Conservation (phyloP, 2,113 vertebrate species). For the Ceyx cyanopectus region DNA sequence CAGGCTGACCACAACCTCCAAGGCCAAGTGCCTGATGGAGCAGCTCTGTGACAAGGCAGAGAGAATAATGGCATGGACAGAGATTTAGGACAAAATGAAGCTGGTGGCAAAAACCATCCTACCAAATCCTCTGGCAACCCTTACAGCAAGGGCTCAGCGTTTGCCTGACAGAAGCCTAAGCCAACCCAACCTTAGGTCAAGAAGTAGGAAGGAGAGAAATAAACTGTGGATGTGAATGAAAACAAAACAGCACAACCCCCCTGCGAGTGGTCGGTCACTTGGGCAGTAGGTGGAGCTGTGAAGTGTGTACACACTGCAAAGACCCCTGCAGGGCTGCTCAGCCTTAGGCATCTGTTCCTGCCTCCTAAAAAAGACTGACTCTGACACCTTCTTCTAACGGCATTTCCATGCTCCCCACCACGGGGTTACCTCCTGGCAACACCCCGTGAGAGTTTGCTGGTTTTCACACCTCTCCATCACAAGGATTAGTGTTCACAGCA, state of each 20-base stretch:
- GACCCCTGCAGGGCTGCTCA: not conserved
- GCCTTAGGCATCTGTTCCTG: not conserved
- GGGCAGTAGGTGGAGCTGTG: not conserved
- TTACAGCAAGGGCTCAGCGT: not conserved
- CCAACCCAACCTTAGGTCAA: slow-evolving; percentile 11
- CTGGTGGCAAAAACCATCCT: not conserved
- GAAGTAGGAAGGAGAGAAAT: slow-evolving; percentile 50
- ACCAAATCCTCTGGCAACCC: not conserved
- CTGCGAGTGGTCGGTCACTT: not conserved
- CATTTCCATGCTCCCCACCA: not conserved
- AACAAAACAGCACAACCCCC: not conserved
- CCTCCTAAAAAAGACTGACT: not conserved
- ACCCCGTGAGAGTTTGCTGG: not conserved
- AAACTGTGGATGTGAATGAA: slow-evolving; percentile 36
- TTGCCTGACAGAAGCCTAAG: not conserved
- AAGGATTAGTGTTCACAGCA: not conserved
- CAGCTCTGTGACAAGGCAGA: not conserved
- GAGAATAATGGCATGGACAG: not conserved
- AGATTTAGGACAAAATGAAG: not conserved
- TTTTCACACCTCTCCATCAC: not conserved
- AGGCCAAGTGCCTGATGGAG: not conserved
- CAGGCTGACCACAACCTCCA: not conserved
- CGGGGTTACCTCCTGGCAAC: not conserved
- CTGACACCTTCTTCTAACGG: not conserved
- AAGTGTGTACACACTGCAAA: not conserved